Base-by-base conservation (phyloP, 2,888 invertebrate species). In the Pyralis farinalis region DNA sequence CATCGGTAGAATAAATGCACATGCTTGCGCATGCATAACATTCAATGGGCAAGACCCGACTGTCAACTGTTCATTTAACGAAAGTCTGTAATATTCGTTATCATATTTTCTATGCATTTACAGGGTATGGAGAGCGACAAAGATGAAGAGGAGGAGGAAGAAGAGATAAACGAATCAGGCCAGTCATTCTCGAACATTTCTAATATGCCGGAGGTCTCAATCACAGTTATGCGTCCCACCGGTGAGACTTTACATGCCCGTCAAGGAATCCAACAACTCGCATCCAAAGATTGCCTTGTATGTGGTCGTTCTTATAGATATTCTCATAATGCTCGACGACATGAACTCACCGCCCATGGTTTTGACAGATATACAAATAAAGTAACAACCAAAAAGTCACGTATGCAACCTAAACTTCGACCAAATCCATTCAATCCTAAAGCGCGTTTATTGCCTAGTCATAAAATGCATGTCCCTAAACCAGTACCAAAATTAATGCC, bases 301-400 rank as follows among this genome's bases (percentile, higher is more conserved):
- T 90, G 90, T 46, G 81, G 85, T 4, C 80, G 90, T 16, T 72
- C 83, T 6, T 90, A 90, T 55, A 72, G 89, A 49, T 90, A 90
- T 58, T 90, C 90, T 0, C 90, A 90, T 55, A 90, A 90, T 47
- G 90, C 90, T 3, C 67, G 90, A 33, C 72, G 90, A 12, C 90
- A 90, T 46, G 90, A 90, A 49, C 80, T 90, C 29, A 82, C 80
- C 1, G 63, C 90, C 1, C 90, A 90, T 48, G 70, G 77, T 42
- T 90, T 90, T 49, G 90, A 90, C 52, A 73, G 90, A 40, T 90
- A 90, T 59, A 89, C 89, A 10, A 90, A 90, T 55, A 89, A 86
- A 67, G 61, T 79, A 7, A 75, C 76, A 12, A 52, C 61, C 27
- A 79, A 80, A 51, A 85, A 79, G 46, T 53, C 71, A 1, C 73